phyloP scores from a whole-genome alignment of 2,888 invertebrate genomes.

The Apodemia mormo region DNA sequence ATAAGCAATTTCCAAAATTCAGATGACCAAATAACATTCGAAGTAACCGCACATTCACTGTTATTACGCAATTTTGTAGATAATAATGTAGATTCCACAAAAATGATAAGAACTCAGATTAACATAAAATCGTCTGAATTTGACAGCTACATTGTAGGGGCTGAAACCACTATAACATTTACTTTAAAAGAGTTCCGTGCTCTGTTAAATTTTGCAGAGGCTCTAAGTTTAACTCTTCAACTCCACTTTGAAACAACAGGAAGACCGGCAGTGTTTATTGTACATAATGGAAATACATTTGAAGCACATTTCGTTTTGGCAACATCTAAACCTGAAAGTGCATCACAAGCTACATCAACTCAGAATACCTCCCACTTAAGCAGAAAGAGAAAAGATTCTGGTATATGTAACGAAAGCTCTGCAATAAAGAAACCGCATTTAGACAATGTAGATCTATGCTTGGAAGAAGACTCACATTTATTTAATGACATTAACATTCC shows the following conservation, averaged over 20 bases:
- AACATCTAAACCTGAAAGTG: conserved; percentile 84
- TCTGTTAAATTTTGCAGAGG: conserved; percentile 89
- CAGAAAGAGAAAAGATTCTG: conserved; percentile 57
- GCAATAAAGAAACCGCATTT: conserved; percentile 66
- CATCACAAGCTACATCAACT: conserved; percentile 58
- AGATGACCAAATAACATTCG: conserved; percentile 91
- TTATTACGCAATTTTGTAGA: conserved; percentile 90
- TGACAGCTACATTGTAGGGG: conserved; percentile 83
- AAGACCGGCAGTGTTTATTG: conserved; percentile 87
- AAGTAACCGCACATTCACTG: conserved; percentile 83
- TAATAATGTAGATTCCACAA: conserved; percentile 82
- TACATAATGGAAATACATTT: conserved; percentile 87
- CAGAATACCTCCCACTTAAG: conserved; percentile 60
- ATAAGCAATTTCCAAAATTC: conserved; percentile 89
- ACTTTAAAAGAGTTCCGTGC: conserved; percentile 92
- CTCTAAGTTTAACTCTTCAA: conserved; percentile 84
- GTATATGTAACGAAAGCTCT: conserved; percentile 42
- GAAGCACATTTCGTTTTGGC: conserved; percentile 91
- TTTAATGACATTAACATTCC: conserved; percentile 75
- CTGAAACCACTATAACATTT: conserved; percentile 89
- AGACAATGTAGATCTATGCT: conserved; percentile 49
- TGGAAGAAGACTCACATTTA: conserved; percentile 75
- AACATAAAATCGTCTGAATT: conserved; percentile 88
- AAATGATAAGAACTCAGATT: conserved; percentile 89
- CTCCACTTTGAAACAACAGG: conserved; percentile 90